A percentile compares a stretch with the other conserved stretches of the same genome.
Conservation (phyloP, 1,140 invertebrate species). For the Sinonovacula constricta region DNA sequence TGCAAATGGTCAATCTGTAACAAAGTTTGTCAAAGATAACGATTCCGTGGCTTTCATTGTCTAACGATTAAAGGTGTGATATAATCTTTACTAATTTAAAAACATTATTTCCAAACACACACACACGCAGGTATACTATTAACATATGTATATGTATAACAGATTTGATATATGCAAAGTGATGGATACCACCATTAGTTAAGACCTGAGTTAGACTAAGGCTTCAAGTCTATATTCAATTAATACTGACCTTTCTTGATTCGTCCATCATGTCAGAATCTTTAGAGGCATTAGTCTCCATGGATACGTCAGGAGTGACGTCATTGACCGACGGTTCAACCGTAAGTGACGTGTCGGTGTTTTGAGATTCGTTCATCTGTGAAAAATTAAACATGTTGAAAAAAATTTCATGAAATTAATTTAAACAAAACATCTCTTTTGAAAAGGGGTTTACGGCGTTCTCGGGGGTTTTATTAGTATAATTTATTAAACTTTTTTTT, state of each 20-base stretch:
- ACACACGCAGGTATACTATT: neutral
- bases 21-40: no score
- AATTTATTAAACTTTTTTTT: no score
- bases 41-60: no score
- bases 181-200: no score
- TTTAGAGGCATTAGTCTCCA: constrained; percentile 28
- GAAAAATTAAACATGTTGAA: no score
- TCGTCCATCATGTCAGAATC: constrained; percentile 6
- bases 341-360: neutral
- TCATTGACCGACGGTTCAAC: neutral
- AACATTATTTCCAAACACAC: neutral
- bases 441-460: no score
- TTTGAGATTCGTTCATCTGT: constrained; percentile 6
- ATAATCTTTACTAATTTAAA: neutral
- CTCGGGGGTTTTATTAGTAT: no score
- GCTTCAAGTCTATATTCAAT: neutral
- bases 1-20: no score
- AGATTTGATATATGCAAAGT: neutral
- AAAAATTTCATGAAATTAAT: no score
- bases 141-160: neutral
- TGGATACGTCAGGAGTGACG: constrained; percentile 14
- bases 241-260: constrained; percentile 6
- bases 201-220: neutral
- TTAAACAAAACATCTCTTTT: no score
- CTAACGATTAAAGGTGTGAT: no score